These are phyloP conservation scores for Herminia tarsipennalis DNA, from an alignment of 2,888 invertebrate species.

Conservation along the genomic window DNA sequence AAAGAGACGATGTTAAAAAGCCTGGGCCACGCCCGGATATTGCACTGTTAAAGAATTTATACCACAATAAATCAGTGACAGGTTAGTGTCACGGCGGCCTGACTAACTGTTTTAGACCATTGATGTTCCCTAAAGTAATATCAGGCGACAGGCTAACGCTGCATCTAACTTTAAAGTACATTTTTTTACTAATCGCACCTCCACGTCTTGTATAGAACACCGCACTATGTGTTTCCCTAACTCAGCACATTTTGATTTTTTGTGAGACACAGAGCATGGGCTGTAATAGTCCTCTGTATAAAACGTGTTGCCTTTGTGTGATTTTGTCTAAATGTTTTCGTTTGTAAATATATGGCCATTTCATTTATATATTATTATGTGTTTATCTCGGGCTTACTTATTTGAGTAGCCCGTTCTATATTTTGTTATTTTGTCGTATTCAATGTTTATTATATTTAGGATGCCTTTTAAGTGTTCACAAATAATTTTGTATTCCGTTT, in stretches of 20 bases:
- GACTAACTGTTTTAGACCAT: slow-evolving; percentile 67
- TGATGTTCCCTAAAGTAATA: slow-evolving; percentile 68
- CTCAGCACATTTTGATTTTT: slow-evolving; percentile 67
- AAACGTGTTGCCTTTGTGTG: slow-evolving; percentile 50
- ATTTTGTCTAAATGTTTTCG: slow-evolving; percentile 41
- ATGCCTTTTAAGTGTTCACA: slow-evolving; percentile 8
- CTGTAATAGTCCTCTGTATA: slow-evolving; percentile 51
- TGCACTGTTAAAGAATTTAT: slow-evolving; percentile 84
- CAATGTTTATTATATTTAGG: slow-evolving; percentile 15
- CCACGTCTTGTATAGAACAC: slow-evolving; percentile 68
- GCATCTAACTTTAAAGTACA: slow-evolving; percentile 50
- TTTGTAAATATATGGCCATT: slow-evolving; percentile 13
- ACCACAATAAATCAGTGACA: slow-evolving; percentile 82
- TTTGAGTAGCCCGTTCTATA: too few species aligned
- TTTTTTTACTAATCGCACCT: slow-evolving; percentile 68
- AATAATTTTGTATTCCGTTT: slow-evolving; percentile 9
- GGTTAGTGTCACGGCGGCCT: slow-evolving; percentile 83
- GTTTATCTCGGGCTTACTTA: slow-evolving; percentile 31
- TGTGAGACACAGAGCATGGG: slow-evolving; percentile 66
- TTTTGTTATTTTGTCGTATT: slow-evolving; percentile 25
- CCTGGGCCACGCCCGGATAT: slow-evolving; percentile 94
- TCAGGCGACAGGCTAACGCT: slow-evolving; percentile 53
- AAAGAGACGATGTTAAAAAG: slow-evolving; percentile 97
- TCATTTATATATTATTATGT: slow-evolving; percentile 32
- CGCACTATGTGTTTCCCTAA: slow-evolving; percentile 78